These are phyloP conservation scores for Lutjanus erythropterus DNA, from an alignment of 2,113 vertebrate species.

Conservation along the genomic window DNA sequence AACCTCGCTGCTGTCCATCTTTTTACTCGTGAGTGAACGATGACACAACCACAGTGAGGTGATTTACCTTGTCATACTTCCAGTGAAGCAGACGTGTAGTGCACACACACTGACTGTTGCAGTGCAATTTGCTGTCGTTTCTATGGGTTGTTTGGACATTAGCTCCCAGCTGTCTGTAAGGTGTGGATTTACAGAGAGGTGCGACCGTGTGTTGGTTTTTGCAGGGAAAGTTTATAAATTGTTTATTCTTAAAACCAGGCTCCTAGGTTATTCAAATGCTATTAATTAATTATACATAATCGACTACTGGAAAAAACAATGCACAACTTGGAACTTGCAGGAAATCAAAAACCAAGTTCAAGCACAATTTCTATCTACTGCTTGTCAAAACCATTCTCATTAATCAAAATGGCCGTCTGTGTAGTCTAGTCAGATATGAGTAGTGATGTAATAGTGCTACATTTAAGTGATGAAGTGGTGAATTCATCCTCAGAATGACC, in stretches of 20 bases:
- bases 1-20: constrained; percentile 9
- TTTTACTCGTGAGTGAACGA: background rate
- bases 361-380: background rate
- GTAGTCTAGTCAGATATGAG: constrained; percentile 48
- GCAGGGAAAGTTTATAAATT: constrained; percentile 21
- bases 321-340: background rate
- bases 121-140: background rate
- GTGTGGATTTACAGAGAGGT: constrained; percentile 29
- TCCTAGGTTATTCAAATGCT: background rate
- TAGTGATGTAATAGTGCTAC: constrained; percentile 58
- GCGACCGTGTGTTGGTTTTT: background rate
- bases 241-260: background rate
- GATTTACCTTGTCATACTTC: background rate
- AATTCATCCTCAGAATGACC: background rate
- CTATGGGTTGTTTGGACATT: background rate
- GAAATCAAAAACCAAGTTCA: constrained; percentile 1
- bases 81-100: background rate
- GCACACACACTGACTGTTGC: background rate
- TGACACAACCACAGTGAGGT: background rate
- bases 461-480: constrained; percentile 34
- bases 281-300: background rate
- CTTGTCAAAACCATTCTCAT: constrained; percentile 59
- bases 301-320: background rate
- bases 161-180: constrained; percentile 19
- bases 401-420: constrained; percentile 80